phyloP scores from a whole-genome alignment of 2,797 vertebrate genomes.

The Chelonia mydas region DNA sequence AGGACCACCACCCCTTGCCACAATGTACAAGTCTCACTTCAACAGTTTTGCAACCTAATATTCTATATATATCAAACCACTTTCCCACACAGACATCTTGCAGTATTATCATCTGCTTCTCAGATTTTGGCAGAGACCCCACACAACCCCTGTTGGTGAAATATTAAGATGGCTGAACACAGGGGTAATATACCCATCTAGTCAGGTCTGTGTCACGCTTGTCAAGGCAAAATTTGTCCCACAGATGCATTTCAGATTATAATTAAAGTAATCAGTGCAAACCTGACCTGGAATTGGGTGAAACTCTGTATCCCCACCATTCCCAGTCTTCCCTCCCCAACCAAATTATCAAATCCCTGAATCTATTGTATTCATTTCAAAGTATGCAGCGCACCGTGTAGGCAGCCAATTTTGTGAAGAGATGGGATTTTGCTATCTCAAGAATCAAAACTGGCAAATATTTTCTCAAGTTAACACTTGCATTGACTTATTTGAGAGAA shows the following conservation, averaged over 20 bases:
- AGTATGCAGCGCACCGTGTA: background rate
- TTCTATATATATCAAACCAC: background rate
- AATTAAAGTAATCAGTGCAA: background rate
- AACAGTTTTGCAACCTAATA: background rate
- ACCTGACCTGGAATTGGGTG: background rate
- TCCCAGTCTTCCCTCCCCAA: background rate
- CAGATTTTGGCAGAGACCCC: background rate
- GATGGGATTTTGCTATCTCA: conserved; percentile 1
- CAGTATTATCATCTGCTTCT: background rate
- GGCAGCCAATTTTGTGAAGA: conserved; percentile 36
- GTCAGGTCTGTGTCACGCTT: background rate
- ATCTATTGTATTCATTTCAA: background rate
- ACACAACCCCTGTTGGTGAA: background rate
- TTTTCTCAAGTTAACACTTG: conserved; percentile 17
- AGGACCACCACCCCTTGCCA: background rate
- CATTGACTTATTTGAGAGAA: conserved; percentile 23
- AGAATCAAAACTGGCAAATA: conserved; percentile 38
- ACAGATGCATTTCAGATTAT: background rate
- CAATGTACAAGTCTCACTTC: background rate
- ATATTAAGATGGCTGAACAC: background rate
- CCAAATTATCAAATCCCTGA: background rate
- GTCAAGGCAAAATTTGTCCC: background rate
- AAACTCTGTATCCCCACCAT: background rate
- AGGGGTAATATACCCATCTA: background rate
- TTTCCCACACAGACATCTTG: background rate